Conservation (phyloP, 2,113 vertebrate genomes). For the Leptobrachium leishanense region DNA sequence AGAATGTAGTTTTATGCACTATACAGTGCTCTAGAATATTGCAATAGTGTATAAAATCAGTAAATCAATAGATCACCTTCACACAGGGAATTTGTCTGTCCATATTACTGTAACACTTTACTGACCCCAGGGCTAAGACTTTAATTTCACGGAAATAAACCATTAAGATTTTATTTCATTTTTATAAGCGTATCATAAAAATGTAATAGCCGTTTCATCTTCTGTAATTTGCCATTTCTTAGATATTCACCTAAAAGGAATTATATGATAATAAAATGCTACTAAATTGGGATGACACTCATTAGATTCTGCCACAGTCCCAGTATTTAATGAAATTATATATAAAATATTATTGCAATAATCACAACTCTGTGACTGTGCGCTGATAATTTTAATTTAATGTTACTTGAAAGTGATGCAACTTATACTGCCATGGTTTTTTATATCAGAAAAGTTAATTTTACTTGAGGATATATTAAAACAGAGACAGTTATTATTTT, state of each 20-base stretch:
- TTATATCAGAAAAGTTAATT: neutral
- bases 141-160: slow-evolving; percentile 41
- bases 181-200: slow-evolving; percentile 43
- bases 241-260: slow-evolving; percentile 12
- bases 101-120: slow-evolving; percentile 44
- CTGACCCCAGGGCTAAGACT: slow-evolving; percentile 49
- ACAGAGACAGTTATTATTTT: too few relatives aligned
- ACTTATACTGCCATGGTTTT: neutral
- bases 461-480: neutral
- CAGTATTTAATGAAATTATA: slow-evolving; percentile 16
- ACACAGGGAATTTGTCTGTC: neutral
- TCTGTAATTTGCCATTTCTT: slow-evolving; percentile 27
- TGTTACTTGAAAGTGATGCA: neutral
- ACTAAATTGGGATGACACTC: slow-evolving; percentile 14
- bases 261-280: slow-evolving; percentile 30
- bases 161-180: slow-evolving; percentile 43
- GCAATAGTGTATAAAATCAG: neutral
- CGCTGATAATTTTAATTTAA: slow-evolving; percentile 2
- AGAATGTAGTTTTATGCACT: too few relatives aligned
- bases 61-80: neutral
- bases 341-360: slow-evolving; percentile 22
- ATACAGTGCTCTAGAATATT: neutral
- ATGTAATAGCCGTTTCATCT: slow-evolving; percentile 23
- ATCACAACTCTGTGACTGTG: slow-evolving; percentile 13
- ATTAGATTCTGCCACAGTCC: slow-evolving; percentile 16